Evolutionary conservation across 2,113 vertebrate species (phyloP).

Genomic region (Riparia riparia): DNA sequence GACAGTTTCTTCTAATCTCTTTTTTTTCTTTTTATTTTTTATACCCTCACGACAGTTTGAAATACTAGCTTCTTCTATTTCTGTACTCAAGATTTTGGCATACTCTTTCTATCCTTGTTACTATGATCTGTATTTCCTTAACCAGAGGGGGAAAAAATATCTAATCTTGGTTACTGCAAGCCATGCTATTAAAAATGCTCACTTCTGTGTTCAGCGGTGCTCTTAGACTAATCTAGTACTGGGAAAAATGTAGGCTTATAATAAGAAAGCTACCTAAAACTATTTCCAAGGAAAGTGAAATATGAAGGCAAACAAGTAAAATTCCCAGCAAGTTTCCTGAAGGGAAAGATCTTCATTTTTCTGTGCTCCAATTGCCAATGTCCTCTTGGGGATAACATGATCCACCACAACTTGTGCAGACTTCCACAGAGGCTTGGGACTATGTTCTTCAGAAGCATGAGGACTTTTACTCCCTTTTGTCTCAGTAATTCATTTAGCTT

Average conservation of each 20-base stretch:
- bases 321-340: not conserved
- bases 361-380: accelerated
- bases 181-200: not conserved
- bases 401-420: not conserved
- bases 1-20: not conserved
- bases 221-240: not conserved
- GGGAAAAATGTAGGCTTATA: not conserved
- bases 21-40: constrained; percentile 13
- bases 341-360: not conserved
- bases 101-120: constrained; percentile 1
- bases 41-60: not conserved
- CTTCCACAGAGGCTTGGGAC: not conserved
- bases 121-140: constrained; percentile 15
- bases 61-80: constrained; percentile 20
- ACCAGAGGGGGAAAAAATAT: not conserved
- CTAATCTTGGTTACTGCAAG: not conserved
- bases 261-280: not conserved
- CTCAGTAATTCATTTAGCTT: not conserved
- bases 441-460: not conserved
- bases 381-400: not conserved
- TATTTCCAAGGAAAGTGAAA: not conserved
- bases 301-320: not conserved
- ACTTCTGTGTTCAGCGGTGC: not conserved
- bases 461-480: not conserved
- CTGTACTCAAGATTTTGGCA: not conserved